phyloP scores from a whole-genome alignment of 2,888 invertebrate species.

The Melanostoma mellinum region DNA sequence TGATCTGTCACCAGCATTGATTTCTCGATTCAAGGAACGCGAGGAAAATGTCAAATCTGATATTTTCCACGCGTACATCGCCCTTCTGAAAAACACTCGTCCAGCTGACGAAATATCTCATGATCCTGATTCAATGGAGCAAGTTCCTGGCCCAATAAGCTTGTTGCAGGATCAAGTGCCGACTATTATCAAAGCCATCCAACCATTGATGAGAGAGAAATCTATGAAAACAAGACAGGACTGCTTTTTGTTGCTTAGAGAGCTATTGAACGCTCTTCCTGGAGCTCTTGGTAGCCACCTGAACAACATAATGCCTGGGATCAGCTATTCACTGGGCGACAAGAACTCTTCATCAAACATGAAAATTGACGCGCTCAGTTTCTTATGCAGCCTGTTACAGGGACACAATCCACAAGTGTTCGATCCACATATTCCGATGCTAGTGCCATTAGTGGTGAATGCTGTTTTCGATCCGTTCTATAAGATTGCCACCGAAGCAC shows the following conservation, averaged over 20 bases:
- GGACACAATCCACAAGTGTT: slow-evolving; percentile 85
- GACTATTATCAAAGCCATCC: slow-evolving; percentile 92
- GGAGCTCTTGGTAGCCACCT: slow-evolving; percentile 94
- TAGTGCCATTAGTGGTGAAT: slow-evolving; percentile 92
- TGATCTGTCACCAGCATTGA: slow-evolving; percentile 94
- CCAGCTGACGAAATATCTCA: slow-evolving; percentile 86
- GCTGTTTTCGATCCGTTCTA: slow-evolving; percentile 98
- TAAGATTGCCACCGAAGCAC: slow-evolving; percentile 98
- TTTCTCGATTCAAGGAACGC: slow-evolving; percentile 96
- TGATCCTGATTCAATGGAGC: slow-evolving; percentile 88
- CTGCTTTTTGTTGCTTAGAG: slow-evolving; percentile 94
- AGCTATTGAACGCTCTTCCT: slow-evolving; percentile 93
- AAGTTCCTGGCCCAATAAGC: slow-evolving; percentile 88
- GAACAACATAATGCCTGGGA: slow-evolving; percentile 92
- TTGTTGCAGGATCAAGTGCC: slow-evolving; percentile 86
- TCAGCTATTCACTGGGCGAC: slow-evolving; percentile 93
- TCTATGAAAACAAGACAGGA: slow-evolving; percentile 95
- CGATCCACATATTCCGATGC: slow-evolving; percentile 89
- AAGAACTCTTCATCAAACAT: slow-evolving; percentile 98
- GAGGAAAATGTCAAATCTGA: slow-evolving; percentile 99
- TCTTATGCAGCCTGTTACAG: slow-evolving; percentile 84
- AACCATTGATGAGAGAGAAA: slow-evolving; percentile 92
- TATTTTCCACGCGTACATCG: slow-evolving; percentile 97
- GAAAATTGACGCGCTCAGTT: slow-evolving; percentile 98
- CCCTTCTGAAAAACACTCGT: slow-evolving; percentile 94